Evolutionary conservation across 2,888 invertebrate genomes (phyloP).

Genomic region (Amitus sp.): DNA sequence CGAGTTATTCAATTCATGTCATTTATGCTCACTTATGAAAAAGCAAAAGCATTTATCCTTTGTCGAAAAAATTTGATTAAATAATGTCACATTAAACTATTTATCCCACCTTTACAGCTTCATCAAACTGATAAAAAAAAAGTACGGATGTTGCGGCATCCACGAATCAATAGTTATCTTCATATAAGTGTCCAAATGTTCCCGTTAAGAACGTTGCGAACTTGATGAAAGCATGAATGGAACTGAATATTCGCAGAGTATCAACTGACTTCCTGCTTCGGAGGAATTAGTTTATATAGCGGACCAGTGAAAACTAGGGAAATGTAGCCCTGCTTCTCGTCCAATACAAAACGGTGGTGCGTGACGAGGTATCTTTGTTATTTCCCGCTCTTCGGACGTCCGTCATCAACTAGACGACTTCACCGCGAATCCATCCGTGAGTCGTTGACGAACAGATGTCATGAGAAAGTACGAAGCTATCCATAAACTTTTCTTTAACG

Average conservation of each 20-base stretch:
- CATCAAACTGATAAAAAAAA: no score
- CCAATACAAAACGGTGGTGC: conserved; percentile 61
- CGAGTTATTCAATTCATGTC: no score
- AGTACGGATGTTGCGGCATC: no score
- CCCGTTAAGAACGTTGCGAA: conserved; percentile 13
- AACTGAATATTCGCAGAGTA: conserved; percentile 41
- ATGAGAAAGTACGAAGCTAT: conserved; percentile 38
- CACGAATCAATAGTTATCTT: no score
- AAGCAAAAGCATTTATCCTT: no score
- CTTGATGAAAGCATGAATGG: conserved; percentile 24
- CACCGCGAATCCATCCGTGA: conserved; percentile 24
- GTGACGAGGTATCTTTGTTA: conserved; percentile 57
- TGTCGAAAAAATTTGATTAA: no score
- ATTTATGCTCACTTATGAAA: no score
- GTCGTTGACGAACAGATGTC: conserved; percentile 35
- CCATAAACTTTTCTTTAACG: conserved; percentile 11
- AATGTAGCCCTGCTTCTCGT: conserved; percentile 55
- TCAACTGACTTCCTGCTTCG: conserved; percentile 53
- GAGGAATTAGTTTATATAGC: conserved; percentile 60
- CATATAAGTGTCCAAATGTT: no score
- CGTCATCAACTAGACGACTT: conserved; percentile 9
- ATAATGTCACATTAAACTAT: no score
- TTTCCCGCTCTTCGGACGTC: conserved; percentile 44
- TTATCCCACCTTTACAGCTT: no score
- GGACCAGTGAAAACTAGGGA: conserved; percentile 48